Evolutionary conservation across 2,797 vertebrate species (phyloP), one percentile per base, ranked within the genome.

Genomic region (Pogonophryne albipinna): DNA sequence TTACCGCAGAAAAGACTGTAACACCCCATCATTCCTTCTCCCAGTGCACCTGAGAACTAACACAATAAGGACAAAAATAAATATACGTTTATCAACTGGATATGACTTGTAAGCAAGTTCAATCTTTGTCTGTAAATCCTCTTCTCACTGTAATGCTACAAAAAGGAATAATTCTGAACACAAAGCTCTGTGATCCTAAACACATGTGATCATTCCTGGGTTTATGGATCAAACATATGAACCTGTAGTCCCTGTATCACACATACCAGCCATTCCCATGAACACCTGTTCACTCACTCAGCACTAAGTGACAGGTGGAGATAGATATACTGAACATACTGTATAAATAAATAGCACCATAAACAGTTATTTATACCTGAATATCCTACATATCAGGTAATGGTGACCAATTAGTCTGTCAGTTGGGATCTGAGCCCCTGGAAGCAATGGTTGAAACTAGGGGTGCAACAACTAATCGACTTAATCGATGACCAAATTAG

Each of bases 41-140:
- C 96, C 2, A 80, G 81, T 55, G 92, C 83, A 53, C 95, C 97
- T 87, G 98, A 99, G 92, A 99, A 99, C 98, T 99, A 70, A 76
- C 69, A 81, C 61, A 23, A 57, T 15, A 60, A 51, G 3, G 31
- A 20, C 34, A 16, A 57, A 57, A 47, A 6, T 10, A 53, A 38
- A 52, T 10, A 38, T 38, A 38, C 7, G 8, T 65, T n/a, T 57
- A 7, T 20, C 2, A 44, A 58, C 6, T 10, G 3, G 6, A 56
- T 11, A 44, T 1, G 6, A 17, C 46, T n/a, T 14, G 31, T 47
- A 17, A 50, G n/a, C 14, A 10, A 6, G 10, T 41, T 49, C 6
- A 38, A 38, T 38, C 34, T 38, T 9, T 38, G 34, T 38, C 34
- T 9, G 6, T 7, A 38, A 9, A 38, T 42, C 71, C 63, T 66